Evolutionary conservation across 1,140 invertebrate species (phyloP).

Genomic region (Charaxes varanes): DNA sequence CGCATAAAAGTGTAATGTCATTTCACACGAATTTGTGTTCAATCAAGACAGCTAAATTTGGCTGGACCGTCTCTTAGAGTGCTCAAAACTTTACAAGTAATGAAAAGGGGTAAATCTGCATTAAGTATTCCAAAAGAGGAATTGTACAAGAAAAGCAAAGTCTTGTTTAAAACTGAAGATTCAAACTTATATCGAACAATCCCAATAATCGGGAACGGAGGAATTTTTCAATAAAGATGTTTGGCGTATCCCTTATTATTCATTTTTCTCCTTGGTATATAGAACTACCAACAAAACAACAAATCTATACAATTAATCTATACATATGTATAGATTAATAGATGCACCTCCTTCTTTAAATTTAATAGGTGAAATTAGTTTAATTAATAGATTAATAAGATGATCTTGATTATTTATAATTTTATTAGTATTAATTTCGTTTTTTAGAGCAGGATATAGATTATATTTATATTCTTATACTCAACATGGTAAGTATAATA

Average conservation of each 20-base stretch:
- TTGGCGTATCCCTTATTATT: slow-evolving; percentile 44
- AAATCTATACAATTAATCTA: no score
- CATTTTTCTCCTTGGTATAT: slow-evolving; percentile 37
- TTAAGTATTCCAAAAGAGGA: slow-evolving; percentile 59
- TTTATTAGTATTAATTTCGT: no score
- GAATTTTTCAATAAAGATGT: slow-evolving; percentile 60
- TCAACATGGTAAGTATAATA: no score
- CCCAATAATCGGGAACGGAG: slow-evolving; percentile 43
- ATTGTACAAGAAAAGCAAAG: slow-evolving; percentile 65
- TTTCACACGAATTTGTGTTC: neutral
- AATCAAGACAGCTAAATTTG: slow-evolving; percentile 5
- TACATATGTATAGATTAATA: no score
- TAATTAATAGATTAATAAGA: no score
- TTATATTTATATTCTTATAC: no score
- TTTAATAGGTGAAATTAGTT: no score
- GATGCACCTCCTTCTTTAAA: no score
- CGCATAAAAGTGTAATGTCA: no score
- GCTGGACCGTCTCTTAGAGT: slow-evolving; percentile 46
- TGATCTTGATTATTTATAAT: no score
- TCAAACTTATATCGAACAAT: slow-evolving; percentile 53
- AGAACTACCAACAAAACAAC: no score
- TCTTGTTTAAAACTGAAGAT: slow-evolving; percentile 57
- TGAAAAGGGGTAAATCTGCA: slow-evolving; percentile 56
- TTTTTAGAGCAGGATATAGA: no score
- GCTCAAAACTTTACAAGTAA: slow-evolving; percentile 45